Evolutionary conservation across 2,797 vertebrate genomes (phyloP), one percentile per base, ranked within the genome.

Genomic region (Falco biarmicus): DNA sequence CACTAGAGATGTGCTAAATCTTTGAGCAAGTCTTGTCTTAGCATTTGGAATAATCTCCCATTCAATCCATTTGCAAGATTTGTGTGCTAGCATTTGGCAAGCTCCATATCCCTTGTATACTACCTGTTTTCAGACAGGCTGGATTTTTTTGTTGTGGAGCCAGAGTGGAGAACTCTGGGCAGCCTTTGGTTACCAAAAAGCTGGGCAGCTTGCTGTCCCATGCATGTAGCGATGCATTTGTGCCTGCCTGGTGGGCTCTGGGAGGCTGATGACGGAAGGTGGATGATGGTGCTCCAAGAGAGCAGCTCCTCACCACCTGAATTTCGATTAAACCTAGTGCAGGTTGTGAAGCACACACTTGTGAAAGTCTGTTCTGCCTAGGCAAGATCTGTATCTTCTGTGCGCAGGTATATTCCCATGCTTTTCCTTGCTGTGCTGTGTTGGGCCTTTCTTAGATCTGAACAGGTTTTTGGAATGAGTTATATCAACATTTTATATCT

Each of bases 191-290:
- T 37, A 11, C 3, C 1, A 4, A 61, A 18, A 16, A 78, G 9
- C 21, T 37, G 57, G 16, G 34, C 2, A 13, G 26, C 39, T 61
- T 37, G 15, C 34, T 57, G 41, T 32, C 26, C 21, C 0, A 0
- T 3, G 25, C 6, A 1, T 0, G 1, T 10, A 32, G 24, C 0
- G 1, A 6, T 34, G 24, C 0, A 0, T 47, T 57, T 61, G 25
- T 1, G 0, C 19, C 32, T 65, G 48, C 26, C 34, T 43, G 37
- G 28, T 5, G 9, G 7, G 7, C 19, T n/a, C 32, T 41, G 32
- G 5, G 8, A 76, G 41, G 18, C 16, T 43, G 15, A 16, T 43
- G 16, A 43, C 15, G 43, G 8, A 13, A 74, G 3, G 13, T 18
- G 25, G 43, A 3, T 47, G 29, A 32, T 31, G 21, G 4, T 41